Evolutionary conservation across 2,113 vertebrate genomes (phyloP).

Genomic region (Nettapus auritus): DNA sequence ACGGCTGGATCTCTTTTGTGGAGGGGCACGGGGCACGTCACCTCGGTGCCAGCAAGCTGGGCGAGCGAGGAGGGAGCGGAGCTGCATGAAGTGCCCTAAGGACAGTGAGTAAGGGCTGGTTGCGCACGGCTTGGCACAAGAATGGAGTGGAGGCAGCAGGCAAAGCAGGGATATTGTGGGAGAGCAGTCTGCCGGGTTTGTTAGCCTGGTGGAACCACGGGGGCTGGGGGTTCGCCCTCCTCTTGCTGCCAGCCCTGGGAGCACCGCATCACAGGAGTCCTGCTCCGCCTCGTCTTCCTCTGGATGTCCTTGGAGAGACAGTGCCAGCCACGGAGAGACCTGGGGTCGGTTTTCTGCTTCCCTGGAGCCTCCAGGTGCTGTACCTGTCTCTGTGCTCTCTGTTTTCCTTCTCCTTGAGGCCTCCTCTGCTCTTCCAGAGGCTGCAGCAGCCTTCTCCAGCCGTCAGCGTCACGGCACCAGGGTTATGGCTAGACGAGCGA

Average conservation of each 20-base stretch:
- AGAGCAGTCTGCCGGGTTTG: background rate
- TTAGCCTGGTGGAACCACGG: background rate
- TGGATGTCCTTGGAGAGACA: background rate
- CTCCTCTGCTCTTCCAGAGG: background rate
- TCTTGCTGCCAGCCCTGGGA: rapidly evolving
- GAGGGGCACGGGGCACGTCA: rapidly evolving
- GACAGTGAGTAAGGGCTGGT: rapidly evolving
- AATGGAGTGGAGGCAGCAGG: background rate
- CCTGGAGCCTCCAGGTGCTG: too few species aligned
- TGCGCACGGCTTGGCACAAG: rapidly evolving
- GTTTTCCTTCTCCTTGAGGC: rapidly evolving
- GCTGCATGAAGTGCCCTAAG: rapidly evolving
- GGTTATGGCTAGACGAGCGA: background rate
- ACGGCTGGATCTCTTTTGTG: background rate
- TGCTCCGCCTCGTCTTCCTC: rapidly evolving
- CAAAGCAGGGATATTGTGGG: rapidly evolving
- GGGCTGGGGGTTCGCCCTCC: background rate
- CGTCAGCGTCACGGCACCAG: background rate
- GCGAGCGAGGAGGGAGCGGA: background rate
- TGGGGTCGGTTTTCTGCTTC: background rate
- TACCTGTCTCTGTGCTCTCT: rapidly evolving
- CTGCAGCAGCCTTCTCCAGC: background rate
- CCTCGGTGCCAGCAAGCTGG: rapidly evolving
- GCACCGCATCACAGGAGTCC: rapidly evolving
- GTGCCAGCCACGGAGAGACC: rapidly evolving